Evolutionary conservation across 2,797 vertebrate species (phyloP).

Genomic region (Chelon auratus): DNA sequence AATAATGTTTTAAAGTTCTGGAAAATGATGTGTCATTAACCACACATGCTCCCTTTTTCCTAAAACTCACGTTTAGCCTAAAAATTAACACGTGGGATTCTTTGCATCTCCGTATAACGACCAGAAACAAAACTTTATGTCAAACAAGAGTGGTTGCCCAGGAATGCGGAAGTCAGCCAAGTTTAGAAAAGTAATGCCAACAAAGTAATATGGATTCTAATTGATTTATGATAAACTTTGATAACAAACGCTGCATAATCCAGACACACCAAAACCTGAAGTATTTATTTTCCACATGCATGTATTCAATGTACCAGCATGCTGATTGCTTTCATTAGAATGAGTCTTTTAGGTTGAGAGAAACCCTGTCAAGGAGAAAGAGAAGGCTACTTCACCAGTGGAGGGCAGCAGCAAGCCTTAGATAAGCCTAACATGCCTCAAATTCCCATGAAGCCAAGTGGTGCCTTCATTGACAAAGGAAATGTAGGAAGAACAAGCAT

Average conservation of each 20-base stretch:
- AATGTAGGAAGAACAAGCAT: rapidly evolving
- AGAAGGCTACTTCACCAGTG: slow-evolving; percentile 9
- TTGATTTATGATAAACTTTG: too few species aligned
- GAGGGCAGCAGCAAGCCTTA: slow-evolving; percentile 47
- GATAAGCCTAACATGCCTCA: background rate
- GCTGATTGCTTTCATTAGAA: background rate
- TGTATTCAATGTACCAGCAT: too few species aligned
- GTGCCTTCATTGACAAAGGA: background rate
- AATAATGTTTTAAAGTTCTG: background rate
- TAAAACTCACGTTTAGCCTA: too few species aligned
- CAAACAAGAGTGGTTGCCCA: background rate
- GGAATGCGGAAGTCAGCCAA: too few species aligned
- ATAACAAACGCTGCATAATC: too few species aligned
- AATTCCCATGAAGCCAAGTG: slow-evolving; percentile 9
- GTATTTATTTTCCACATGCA: too few species aligned
- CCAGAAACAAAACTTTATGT: background rate
- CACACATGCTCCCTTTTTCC: background rate
- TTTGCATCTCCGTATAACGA: background rate
- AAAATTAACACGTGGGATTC: background rate
- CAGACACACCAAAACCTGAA: too few species aligned
- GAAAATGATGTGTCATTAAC: background rate
- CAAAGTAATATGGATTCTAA: background rate
- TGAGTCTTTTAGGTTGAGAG: too few species aligned
- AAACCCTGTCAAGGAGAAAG: background rate
- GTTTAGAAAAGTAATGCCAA: too few species aligned